These are phyloP conservation scores for Noctilio leporinus DNA, from an alignment of 2,113 vertebrate genomes.

Conservation along the genomic window DNA sequence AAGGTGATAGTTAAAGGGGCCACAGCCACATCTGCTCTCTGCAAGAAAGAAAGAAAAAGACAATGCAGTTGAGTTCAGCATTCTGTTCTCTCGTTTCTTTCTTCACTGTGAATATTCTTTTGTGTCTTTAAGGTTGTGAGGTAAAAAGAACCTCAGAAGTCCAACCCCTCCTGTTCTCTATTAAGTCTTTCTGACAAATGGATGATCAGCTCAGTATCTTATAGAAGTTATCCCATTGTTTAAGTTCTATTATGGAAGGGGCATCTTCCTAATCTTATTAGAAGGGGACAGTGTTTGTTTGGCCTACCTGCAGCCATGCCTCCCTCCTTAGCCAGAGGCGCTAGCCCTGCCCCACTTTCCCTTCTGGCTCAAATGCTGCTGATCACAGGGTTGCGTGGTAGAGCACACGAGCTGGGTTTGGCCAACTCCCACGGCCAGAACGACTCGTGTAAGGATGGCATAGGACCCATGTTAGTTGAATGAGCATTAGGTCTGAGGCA, in stretches of 20 bases:
- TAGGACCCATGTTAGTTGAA: not conserved
- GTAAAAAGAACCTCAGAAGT: not conserved
- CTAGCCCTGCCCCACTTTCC: no score
- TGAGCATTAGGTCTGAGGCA: not conserved
- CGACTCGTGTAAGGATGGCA: not conserved
- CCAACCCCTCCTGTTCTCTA: not conserved
- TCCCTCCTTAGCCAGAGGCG: not conserved
- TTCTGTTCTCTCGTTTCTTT: not conserved
- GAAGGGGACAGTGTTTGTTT: not conserved
- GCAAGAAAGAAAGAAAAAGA: constrained; percentile 53
- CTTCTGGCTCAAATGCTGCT: not conserved
- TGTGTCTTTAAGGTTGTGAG: not conserved
- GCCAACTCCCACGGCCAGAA: not conserved
- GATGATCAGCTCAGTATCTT: not conserved
- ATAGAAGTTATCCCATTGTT: not conserved
- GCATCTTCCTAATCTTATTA: not conserved
- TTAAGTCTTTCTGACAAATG: not conserved
- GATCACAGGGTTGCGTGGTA: not conserved
- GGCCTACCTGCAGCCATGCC: not conserved
- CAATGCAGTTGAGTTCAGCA: not conserved
- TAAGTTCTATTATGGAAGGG: not conserved
- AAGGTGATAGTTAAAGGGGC: constrained; percentile 97
- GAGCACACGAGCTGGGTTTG: not conserved
- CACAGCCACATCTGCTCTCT: constrained; percentile 97
- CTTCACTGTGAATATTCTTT: not conserved